Evolutionary conservation across 2,888 invertebrate species (phyloP).

Genomic region (Dinocampus coccinellae): DNA sequence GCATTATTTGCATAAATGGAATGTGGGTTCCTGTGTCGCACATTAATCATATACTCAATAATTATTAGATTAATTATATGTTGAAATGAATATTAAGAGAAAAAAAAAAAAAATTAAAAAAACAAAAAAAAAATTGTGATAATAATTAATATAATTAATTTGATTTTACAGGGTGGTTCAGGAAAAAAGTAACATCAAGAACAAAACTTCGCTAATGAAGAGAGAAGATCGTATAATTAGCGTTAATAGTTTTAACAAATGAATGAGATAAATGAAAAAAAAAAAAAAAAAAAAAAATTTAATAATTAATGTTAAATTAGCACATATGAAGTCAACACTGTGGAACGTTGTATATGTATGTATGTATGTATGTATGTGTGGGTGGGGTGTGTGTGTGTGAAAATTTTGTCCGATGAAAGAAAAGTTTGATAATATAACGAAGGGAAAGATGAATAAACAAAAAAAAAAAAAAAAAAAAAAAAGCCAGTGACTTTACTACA

Average conservation of each 20-base stretch:
- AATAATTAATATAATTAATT: slow-evolving; percentile 20
- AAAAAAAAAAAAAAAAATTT: slow-evolving; percentile 22
- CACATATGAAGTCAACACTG: slow-evolving; percentile 51
- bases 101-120: too few species aligned
- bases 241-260: slow-evolving; percentile 31
- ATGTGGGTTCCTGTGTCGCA: slow-evolving; percentile 25
- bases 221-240: slow-evolving; percentile 34
- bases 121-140: too few species aligned
- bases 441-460: too few species aligned
- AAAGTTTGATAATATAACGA: slow-evolving; percentile 29
- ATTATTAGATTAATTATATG: not conserved
- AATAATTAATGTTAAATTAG: slow-evolving; percentile 50
- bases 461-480: slow-evolving; percentile 31
- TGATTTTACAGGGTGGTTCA: slow-evolving; percentile 71
- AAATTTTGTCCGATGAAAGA: not conserved
- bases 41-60: not conserved
- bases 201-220: slow-evolving; percentile 58
- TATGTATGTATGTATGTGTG: too few species aligned
- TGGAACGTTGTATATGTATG: slow-evolving; percentile 18
- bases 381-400: too few species aligned
- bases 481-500: slow-evolving; percentile 60
- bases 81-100: not conserved
- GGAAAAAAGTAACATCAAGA: slow-evolving; percentile 72
- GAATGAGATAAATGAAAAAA: slow-evolving; percentile 16
- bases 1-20: slow-evolving; percentile 20